These are phyloP conservation scores for Montipora capitata DNA, from an alignment of 92 coral and sea anemone genomes.

Conservation along the genomic window DNA sequence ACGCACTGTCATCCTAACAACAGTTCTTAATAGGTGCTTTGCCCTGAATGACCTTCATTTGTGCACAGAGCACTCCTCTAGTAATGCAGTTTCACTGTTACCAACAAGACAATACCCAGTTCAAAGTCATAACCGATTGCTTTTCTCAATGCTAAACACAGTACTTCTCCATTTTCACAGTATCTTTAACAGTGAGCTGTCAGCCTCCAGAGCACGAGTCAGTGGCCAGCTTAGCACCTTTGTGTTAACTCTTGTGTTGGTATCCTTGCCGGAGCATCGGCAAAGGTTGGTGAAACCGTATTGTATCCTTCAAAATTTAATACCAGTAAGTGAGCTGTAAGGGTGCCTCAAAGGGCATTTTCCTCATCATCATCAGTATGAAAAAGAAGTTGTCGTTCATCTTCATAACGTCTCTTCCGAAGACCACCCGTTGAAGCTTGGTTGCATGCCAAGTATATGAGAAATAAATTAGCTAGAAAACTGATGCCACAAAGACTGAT, in stretches of 20 bases:
- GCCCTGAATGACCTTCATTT: no score
- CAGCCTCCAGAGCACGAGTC: not conserved
- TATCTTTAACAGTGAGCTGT: no score
- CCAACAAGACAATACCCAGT: no score
- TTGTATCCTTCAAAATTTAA: not conserved
- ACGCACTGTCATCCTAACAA: no score
- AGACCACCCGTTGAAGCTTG: conserved; percentile 42
- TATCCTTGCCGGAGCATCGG: no score
- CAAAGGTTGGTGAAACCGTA: not conserved
- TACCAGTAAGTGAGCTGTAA: no score
- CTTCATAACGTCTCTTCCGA: conserved; percentile 53
- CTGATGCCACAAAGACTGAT: conserved; percentile 88
- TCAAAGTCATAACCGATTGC: no score
- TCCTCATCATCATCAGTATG: conserved; percentile 81
- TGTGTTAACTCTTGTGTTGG: not conserved
- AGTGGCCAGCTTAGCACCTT: not conserved
- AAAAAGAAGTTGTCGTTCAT: conserved; percentile 73
- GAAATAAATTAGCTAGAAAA: conserved; percentile 84
- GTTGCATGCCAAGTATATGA: conserved; percentile 85
- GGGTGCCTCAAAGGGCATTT: conserved; percentile 1
- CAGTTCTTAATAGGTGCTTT: no score
- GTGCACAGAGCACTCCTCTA: no score
- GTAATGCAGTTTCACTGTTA: no score
- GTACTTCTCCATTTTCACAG: no score
- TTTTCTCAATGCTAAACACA: no score